phyloP scores from a whole-genome alignment of 1,140 invertebrate genomes.

The Hestina assimilis region DNA sequence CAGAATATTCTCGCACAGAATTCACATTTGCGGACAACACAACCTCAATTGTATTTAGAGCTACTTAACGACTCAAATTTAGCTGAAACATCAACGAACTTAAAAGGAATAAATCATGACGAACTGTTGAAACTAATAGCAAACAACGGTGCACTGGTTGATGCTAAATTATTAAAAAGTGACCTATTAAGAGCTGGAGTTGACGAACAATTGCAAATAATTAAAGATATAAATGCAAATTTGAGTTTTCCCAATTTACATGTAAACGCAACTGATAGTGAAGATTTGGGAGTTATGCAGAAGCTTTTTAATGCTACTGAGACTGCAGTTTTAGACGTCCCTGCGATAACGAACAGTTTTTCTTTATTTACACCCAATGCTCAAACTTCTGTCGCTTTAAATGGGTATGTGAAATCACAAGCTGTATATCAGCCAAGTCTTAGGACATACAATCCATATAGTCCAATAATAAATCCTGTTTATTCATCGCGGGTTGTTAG shows the following conservation, averaged over 20 bases:
- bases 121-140: slow-evolving; percentile 39
- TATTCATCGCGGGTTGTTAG: neutral
- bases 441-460: neutral
- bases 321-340: neutral
- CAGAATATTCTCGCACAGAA: slow-evolving; percentile 30
- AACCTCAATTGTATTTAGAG: slow-evolving; percentile 35
- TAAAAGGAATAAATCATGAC: slow-evolving; percentile 35
- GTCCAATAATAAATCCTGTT: neutral
- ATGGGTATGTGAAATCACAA: neutral
- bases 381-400: neutral
- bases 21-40: slow-evolving; percentile 35
- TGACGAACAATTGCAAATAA: slow-evolving; percentile 32
- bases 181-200: slow-evolving; percentile 20
- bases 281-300: neutral
- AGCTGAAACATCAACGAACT: slow-evolving; percentile 34
- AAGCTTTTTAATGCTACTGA: neutral
- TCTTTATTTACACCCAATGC: neutral
- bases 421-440: neutral
- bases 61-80: slow-evolving; percentile 37
- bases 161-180: slow-evolving; percentile 37
- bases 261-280: neutral
- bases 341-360: no score
- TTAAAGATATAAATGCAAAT: slow-evolving; percentile 36
- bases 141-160: slow-evolving; percentile 41
- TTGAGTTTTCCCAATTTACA: slow-evolving; percentile 15